phyloP scores from a whole-genome alignment of 2,888 invertebrate genomes.

The Altica lythri region DNA sequence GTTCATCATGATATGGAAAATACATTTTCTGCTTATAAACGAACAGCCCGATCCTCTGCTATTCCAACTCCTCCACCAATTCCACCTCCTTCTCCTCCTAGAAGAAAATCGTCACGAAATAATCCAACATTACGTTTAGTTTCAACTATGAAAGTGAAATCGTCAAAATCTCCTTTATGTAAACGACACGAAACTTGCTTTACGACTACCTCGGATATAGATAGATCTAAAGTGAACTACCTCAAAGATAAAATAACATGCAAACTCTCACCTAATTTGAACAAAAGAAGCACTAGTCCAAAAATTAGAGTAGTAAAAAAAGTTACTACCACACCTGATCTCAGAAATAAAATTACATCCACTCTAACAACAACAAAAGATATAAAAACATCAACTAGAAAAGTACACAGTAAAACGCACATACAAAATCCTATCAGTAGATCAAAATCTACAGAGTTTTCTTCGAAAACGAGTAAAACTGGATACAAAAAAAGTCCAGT shows the following conservation, averaged over 20 bases:
- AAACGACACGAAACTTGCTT: constrained; percentile 62
- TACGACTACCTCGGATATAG: constrained; percentile 49
- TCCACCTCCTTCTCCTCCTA: constrained; percentile 73
- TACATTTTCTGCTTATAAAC: constrained; percentile 65
- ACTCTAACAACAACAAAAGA: constrained; percentile 53
- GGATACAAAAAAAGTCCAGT: constrained; percentile 38
- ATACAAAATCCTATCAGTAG: too few species aligned
- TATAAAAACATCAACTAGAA: constrained; percentile 54
- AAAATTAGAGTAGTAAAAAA: constrained; percentile 49
- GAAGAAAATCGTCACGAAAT: constrained; percentile 75
- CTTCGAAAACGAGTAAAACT: constrained; percentile 26
- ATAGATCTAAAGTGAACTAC: constrained; percentile 64
- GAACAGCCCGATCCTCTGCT: constrained; percentile 63
- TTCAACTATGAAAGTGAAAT: constrained; percentile 59
- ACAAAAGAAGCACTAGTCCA: constrained; percentile 44
- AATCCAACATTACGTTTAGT: constrained; percentile 71
- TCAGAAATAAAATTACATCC: constrained; percentile 54
- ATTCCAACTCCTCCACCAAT: constrained; percentile 49
- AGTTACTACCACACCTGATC: constrained; percentile 48
- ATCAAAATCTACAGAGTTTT: constrained; percentile 36
- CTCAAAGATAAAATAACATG: constrained; percentile 66
- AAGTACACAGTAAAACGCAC: constrained; percentile 53
- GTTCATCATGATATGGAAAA: constrained; percentile 55
- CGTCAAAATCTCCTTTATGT: constrained; percentile 48
- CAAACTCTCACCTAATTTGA: constrained; percentile 58